Evolutionary conservation across 1,140 invertebrate species (phyloP).

Genomic region (Lordiphosa collinella): DNA sequence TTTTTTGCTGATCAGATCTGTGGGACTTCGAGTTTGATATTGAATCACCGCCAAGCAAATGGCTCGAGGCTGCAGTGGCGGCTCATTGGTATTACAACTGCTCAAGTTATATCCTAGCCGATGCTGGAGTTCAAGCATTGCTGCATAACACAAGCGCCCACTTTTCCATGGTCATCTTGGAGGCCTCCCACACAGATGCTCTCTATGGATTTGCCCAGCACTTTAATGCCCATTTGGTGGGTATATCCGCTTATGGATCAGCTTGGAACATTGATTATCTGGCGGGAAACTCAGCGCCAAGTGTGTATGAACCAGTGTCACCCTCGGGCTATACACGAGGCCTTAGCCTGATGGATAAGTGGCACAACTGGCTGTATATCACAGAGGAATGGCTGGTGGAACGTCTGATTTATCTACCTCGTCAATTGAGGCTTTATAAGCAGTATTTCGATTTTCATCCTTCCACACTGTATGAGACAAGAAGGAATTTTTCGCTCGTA

Average conservation of each 20-base stretch:
- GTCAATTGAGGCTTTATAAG: constrained; percentile 60
- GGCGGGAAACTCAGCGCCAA: constrained; percentile 61
- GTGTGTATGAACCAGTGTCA: constrained; percentile 70
- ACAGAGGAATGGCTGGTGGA: constrained; percentile 33
- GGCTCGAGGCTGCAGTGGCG: constrained; percentile 25
- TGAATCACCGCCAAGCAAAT: constrained; percentile 11
- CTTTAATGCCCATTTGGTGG: constrained; percentile 59
- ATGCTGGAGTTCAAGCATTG: constrained; percentile 46
- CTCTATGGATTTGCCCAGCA: constrained; percentile 55
- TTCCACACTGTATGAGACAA: constrained; percentile 27
- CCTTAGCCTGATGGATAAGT: constrained; percentile 77
- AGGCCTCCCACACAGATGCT: constrained; percentile 53
- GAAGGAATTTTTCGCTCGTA: constrained; percentile 50
- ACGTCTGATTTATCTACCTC: constrained; percentile 24
- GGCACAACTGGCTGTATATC: constrained; percentile 61
- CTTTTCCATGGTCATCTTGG: constrained; percentile 60
- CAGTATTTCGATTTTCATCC: constrained; percentile 48
- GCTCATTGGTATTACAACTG: constrained; percentile 33
- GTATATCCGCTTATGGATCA: constrained; percentile 45
- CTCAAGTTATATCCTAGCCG: constrained; percentile 28
- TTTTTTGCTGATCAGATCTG: constrained; percentile 9
- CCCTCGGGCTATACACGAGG: constrained; percentile 47
- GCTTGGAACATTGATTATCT: constrained; percentile 59
- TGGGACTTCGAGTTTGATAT: not conserved
- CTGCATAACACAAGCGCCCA: constrained; percentile 24